Conservation (phyloP, 2,113 vertebrate species). For the Tychaedon coryphoeus region DNA sequence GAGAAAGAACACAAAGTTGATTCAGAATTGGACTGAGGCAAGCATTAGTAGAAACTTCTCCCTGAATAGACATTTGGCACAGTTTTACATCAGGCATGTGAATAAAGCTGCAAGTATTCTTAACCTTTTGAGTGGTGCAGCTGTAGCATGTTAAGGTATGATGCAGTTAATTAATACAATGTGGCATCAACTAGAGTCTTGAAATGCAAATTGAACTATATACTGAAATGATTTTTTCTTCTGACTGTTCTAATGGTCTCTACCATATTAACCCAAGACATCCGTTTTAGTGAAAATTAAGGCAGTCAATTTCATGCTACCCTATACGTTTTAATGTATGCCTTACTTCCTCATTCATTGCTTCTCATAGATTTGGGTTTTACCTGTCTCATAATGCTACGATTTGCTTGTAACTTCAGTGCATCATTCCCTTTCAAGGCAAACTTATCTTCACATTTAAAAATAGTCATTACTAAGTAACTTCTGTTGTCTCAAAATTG, state of each 20-base stretch:
- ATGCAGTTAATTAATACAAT: not conserved
- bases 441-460: not conserved
- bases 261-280: not conserved
- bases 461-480: not conserved
- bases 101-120: not conserved
- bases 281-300: not conserved
- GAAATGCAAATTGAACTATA: not conserved
- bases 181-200: not conserved
- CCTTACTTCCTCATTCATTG: not conserved
- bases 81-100: not conserved
- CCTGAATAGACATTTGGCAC: not conserved
- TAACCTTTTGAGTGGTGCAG: not conserved
- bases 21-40: not conserved
- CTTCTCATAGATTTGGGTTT: not conserved
- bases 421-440: not conserved
- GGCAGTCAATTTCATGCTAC: not conserved
- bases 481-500: not conserved
- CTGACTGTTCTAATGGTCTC: not conserved
- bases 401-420: not conserved
- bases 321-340: not conserved
- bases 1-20: not conserved
- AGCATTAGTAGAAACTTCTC: not conserved
- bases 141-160: not conserved
- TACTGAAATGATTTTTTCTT: not conserved
- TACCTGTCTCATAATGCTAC: not conserved